Evolutionary conservation across 1,140 invertebrate species (phyloP), one percentile per base, ranked within the genome.

Genomic region (Bombus sylvicola): DNA sequence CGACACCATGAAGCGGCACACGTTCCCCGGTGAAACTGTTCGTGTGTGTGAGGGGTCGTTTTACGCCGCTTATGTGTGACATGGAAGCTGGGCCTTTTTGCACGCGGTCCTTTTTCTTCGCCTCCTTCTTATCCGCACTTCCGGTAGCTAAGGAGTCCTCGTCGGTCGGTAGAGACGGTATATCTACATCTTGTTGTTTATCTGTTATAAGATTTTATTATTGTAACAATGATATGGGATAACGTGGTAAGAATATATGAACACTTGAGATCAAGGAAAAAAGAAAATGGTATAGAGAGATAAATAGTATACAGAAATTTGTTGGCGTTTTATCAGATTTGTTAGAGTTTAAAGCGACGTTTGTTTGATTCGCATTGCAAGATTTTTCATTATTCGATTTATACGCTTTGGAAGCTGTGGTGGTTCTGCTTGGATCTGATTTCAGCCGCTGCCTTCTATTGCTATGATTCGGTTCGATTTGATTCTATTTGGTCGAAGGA

Each of bases 171-270:
- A 99, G 94, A 37, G 97, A 97, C 53, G 98, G 98, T 88, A 99
- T 94, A 95, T 99, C 99, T 91, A 99, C 96, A 94, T 99, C 98
- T 95, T 99, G 98, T 95, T 99, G 98, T 95, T 99, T 99, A 95
- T 99, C 98, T 99, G 96, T 9, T 15, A 73, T 47, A 62, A 8
- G 3, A 3, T 25, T 12, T 34, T 25, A 15, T 37, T 31, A 13
- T 25, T 22, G 37, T 25, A 64, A 13, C 12, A n/a, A 12, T 47
- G 31, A 37, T 31, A 37, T 57, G 13, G 47, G 22, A 86, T 53
- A 34, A 25, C 1, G 18, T 62, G 10, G 37, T 62, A 12, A 53
- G 6, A 53, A 53, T 53, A 22, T 53, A 22, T 2, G 47, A 22
- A 53, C 22, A 18, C 5, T 53, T 22, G 18, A 53, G 18, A 53